Evolutionary conservation across 92 coral and sea anemone species (phyloP).

Genomic region (Palythoa caribaeorum): DNA sequence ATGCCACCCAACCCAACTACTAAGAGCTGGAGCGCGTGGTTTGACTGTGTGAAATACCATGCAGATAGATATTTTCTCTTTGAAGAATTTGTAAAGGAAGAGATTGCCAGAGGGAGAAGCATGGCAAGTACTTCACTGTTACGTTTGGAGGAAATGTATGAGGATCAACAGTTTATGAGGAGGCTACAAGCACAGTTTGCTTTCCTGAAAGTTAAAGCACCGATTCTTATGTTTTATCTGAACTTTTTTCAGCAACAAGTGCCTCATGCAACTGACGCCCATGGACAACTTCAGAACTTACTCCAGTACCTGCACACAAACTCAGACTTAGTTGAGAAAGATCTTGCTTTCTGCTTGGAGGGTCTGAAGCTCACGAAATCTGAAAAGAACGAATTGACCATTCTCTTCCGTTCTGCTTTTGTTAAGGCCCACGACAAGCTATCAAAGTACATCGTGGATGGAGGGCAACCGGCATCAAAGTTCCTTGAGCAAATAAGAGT

Average conservation of each 20-base stretch:
- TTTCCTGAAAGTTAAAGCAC: background rate
- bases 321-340: too few species aligned
- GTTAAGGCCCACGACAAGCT: constrained; percentile 17
- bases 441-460: constrained; percentile 24
- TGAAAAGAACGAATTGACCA: too few species aligned
- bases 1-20: too few species aligned
- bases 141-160: too few species aligned
- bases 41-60: too few species aligned
- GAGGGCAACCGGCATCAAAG: constrained; percentile 38
- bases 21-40: too few species aligned
- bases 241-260: background rate
- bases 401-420: constrained; percentile 17
- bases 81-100: too few species aligned
- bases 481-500: constrained; percentile 22
- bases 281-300: background rate
- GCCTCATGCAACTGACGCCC: background rate
- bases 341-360: too few species aligned
- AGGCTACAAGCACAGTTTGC: background rate
- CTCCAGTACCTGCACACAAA: background rate
- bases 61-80: too few species aligned
- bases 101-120: too few species aligned
- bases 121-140: too few species aligned
- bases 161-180: background rate
- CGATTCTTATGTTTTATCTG: background rate
- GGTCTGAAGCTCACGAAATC: too few species aligned